Base-by-base conservation (phyloP, 2,113 vertebrate genomes). In the Ia io region DNA sequence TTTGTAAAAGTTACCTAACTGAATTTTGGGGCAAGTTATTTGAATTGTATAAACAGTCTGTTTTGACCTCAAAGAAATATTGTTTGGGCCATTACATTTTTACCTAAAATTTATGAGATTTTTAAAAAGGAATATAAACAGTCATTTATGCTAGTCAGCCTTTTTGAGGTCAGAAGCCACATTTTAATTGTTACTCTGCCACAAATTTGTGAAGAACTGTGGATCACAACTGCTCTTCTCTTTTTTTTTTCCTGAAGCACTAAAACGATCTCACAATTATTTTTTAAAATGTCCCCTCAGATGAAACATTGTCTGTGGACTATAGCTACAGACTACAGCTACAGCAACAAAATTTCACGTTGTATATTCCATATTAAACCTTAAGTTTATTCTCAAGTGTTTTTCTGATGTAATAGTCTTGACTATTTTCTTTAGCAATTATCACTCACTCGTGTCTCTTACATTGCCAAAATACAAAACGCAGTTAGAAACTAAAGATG, bases 51-150 rank as follows among this genome's bases (percentile, higher is more conserved):
- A 90, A 93, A 95, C 53, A 96, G 67, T 71, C 30, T 85, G 28
- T 95, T 94, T 93, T 30, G 6, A 96, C 93, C 92, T 97, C 42
- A 91, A 90, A 47, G 23, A 94, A 83, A 95, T 84, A 67, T 30
- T 93, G 20, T 93, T 95, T 91, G 37, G 69, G 49, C 5, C 11
- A 93, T 96, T 92, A 94, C 35, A 94, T 73, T 96, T 95, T 95
- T 96, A 96, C 47, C 63, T 97, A 95, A 95, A 94, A 95, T 96
- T 92, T 96, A 93, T 90, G 73, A 94, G 59, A 93, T 94, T 96
- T 91, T 88, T 0, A 84, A 86, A 94, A 95, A 92, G 85, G 25
- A 94, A 95, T 67, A 88, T 67, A 95, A 93, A 70, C 56, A 76
- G 76, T 32, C 93, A 96, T 69, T 95, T 37, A 4, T 1, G n/a